Base-by-base conservation (phyloP, 1,140 invertebrate species). In the Drosophila nigrodunni region DNA sequence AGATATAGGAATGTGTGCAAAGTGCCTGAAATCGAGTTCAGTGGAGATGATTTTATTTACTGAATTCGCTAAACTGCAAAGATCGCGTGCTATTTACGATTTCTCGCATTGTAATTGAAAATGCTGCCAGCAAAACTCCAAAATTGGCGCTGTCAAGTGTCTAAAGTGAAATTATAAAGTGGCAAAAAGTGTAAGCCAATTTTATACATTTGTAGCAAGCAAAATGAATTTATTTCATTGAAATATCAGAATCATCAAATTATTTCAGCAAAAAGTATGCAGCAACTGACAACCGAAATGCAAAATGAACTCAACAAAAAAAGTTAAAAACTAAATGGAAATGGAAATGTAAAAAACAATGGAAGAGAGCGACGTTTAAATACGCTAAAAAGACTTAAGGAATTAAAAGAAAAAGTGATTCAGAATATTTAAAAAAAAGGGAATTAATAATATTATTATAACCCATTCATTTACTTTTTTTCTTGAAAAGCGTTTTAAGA, bases 81-180 rank as follows among this genome's bases (percentile, higher is more conserved):
- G 37, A 18, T 21, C 55, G 71, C 71, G 71, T 74, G 70, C 39
- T 30, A 15, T 57, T 55, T 30, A 18, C 21, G 4, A 25, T 18
- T 21, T 13, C n/a, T 21, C 55, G 41, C 60, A 54, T 43, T 35
- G 61, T 78, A 82, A 86, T 86, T 86, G 82, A 86, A 86, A 82
- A 76, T 82, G 73, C 71, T 76, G 71, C 55, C 82, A 73, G 68
- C 46, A 46, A 64, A 74, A 54, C 41, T 39, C 61, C 61, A 81
- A 30, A 86, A 86, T 87, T 78, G 69, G 58, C 78, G 57, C 75
- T 87, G 82, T 87, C 82, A 86, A 76, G 70, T 86, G 82, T 78
- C 82, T 69, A 66, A 72, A 76, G 66, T 68, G 55, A 60, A 77
- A 77, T 30, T 30, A 30, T 80, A 61, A 72, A 77, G 61, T 57